These are phyloP conservation scores for Poeciliopsis occidentalis DNA, from an alignment of 2,113 vertebrate genomes.

Conservation along the genomic window DNA sequence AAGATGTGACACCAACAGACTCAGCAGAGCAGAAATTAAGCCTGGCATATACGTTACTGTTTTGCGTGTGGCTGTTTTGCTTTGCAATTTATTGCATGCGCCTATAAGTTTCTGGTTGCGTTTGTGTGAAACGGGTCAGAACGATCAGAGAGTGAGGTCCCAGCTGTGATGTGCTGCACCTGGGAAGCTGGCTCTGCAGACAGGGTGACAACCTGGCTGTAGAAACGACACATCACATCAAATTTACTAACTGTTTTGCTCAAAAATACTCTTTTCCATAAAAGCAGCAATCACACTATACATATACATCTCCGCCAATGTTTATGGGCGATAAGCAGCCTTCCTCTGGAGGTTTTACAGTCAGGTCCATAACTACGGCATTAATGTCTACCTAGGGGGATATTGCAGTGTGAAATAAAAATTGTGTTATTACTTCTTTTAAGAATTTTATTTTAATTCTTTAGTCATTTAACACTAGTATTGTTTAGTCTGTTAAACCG, in stretches of 20 bases:
- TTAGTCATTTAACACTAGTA: too few relatives aligned
- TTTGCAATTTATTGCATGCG: constrained; percentile 23
- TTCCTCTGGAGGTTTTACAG: constrained; percentile 61
- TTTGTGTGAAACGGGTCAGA: constrained; percentile 42
- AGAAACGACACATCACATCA: constrained; percentile 64
- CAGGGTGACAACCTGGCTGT: constrained; percentile 58
- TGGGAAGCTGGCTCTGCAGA: constrained; percentile 41
- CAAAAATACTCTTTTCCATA: constrained; percentile 44
- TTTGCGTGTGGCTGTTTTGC: constrained; percentile 15
- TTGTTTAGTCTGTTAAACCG: too few relatives aligned
- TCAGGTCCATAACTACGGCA: constrained; percentile 72
- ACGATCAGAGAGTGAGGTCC: constrained; percentile 48
- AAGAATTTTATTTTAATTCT: too few relatives aligned
- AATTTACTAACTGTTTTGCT: constrained; percentile 52
- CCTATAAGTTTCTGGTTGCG: constrained; percentile 6
- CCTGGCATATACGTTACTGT: constrained; percentile 39
- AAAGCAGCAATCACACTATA: constrained; percentile 46
- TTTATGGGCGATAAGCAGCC: constrained; percentile 50
- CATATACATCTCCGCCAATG: constrained; percentile 43
- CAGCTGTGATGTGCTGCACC: constrained; percentile 61
- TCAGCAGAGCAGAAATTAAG: constrained; percentile 62
- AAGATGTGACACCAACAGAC: constrained; percentile 59
- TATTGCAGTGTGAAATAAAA: constrained; percentile 3
- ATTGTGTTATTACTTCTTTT: too few relatives aligned
- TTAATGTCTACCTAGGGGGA: constrained; percentile 73